Base-by-base conservation (phyloP, 2,797 vertebrate species). In the Linurgus olivaceus region DNA sequence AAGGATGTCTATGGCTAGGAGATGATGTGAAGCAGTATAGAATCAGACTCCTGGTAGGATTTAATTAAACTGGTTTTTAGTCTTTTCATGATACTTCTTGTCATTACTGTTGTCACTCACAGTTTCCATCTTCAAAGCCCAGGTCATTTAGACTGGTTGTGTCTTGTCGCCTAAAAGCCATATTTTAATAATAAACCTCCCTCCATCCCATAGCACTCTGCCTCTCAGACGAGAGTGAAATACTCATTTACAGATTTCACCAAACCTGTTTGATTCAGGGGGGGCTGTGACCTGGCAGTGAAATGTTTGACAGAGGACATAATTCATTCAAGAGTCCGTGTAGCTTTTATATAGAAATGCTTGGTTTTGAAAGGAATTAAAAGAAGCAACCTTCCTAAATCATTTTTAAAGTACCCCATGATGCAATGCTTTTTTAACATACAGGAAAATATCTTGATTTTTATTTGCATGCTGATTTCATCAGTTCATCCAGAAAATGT, bases 271-370 rank as follows among this genome's bases (percentile, higher is more conserved):
- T 96, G 78, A 96, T 94, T 92, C 93, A 86, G 91, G 63, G 63
- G 38, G 42, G 52, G 35, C 79, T 84, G 50, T 96, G 87, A 96
- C 87, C 80, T 95, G 88, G 48, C 88, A 86, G 62, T 84, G 85
- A 76, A 90, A 40, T 94, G 96, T 96, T 97, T 97, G 94, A 96
- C 95, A 96, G 84, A 95, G 55, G 13, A 84, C 45, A 91, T 96
- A 80, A 95, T 66, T 97, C 93, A 94, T 94, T 88, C 59, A 93
- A 91, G 38, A 90, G 17, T 37, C 29, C 7, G 10, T 17, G 29
- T 47, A 86, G 48, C 79, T 94, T 95, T 96, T 96, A 95, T 94
- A 96, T 96, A 94, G 68, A 96, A 96, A 93, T 91, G 40, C 82
- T 75, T 65, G 8, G 31, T 68, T 96, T 72, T 5, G 10, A 80